Conservation (phyloP, 1,140 invertebrate species). For the Acromyrmex heyeri region DNA sequence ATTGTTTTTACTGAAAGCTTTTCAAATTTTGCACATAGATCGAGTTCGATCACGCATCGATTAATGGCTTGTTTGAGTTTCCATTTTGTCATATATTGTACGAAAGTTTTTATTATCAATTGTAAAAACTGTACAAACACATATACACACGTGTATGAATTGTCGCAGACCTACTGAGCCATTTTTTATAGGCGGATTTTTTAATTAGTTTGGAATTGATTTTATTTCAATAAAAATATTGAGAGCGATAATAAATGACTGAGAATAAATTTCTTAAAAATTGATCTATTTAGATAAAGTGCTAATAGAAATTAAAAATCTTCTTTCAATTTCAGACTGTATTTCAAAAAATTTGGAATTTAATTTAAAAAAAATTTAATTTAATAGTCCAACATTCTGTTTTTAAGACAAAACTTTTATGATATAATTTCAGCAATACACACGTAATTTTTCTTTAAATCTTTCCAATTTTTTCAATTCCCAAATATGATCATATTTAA, state of each 20-base stretch:
- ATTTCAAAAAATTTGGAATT: neutral
- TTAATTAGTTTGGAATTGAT: neutral
- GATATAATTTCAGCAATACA: neutral
- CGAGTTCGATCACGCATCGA: slow-evolving; percentile 36
- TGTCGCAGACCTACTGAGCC: neutral
- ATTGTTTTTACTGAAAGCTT: slow-evolving; percentile 56
- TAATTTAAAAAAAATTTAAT: neutral
- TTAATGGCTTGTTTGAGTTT: slow-evolving; percentile 34
- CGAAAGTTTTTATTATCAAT: slow-evolving; percentile 33
- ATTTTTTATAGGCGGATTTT: slow-evolving; percentile 8
- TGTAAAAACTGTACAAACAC: slow-evolving; percentile 18
- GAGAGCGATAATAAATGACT: neutral
- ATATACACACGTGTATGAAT: neutral
- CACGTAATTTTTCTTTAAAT: neutral
- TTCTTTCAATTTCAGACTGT: neutral
- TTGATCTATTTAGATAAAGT: neutral
- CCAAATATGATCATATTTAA: neutral
- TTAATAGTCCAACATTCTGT: neutral
- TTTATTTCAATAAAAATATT: neutral
- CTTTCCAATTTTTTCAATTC: neutral
- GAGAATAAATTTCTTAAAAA: neutral
- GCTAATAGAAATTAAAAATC: neutral
- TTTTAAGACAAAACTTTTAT: neutral
- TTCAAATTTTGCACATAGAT: slow-evolving; percentile 38
- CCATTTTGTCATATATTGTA: slow-evolving; percentile 23